phyloP scores from a whole-genome alignment of 2,113 vertebrate species.

The Plecturocebus donacophilus region DNA sequence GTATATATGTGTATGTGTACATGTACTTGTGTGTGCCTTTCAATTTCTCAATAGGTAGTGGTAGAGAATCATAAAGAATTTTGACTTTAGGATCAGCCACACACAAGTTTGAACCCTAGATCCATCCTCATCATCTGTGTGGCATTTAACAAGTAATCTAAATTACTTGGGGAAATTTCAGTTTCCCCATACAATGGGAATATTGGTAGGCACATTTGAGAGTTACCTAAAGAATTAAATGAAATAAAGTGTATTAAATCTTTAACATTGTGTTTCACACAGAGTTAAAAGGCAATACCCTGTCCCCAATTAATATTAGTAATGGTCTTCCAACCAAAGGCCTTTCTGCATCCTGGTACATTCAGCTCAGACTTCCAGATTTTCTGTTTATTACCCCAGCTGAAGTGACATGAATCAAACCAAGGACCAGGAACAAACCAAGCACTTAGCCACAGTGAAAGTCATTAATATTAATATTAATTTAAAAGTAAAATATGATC shows the following conservation, averaged over 20 bases:
- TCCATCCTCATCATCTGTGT: background rate
- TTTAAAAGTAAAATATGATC: background rate
- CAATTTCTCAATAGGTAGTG: background rate
- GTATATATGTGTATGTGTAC: rapidly evolving
- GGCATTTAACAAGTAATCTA: background rate
- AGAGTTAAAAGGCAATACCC: background rate
- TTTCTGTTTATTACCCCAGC: background rate
- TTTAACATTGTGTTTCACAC: background rate
- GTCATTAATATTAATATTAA: background rate
- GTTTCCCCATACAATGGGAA: background rate
- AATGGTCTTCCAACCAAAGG: background rate
- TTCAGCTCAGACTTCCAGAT: background rate
- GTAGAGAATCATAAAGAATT: background rate
- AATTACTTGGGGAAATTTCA: background rate
- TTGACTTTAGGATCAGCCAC: background rate
- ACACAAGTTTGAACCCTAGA: background rate
- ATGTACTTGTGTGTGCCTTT: background rate
- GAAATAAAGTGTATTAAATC: background rate
- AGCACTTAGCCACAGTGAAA: background rate
- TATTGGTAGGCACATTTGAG: background rate
- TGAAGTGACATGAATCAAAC: background rate
- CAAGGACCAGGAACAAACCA: background rate
- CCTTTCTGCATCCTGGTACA: background rate
- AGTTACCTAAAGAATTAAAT: background rate
- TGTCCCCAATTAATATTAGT: background rate